Base-by-base conservation (phyloP, 2,888 invertebrate genomes). In the Nebria salina region DNA sequence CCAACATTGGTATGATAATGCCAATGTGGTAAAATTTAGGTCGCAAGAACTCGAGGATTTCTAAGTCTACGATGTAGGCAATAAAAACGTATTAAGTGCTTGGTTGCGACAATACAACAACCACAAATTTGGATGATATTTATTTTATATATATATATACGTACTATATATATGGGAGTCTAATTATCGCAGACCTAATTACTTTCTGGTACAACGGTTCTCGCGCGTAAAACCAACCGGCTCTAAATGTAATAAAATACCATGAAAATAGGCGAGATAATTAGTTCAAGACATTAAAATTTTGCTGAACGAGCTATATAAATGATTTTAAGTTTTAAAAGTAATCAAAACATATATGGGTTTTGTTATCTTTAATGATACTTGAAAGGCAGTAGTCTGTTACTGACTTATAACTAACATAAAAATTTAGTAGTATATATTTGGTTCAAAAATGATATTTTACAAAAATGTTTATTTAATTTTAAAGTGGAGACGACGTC, bases 1-100 rank as follows among this genome's bases (percentile, higher is more conserved):
- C 8, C 54, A 54, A 54, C 54, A 54, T 54, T 54, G 54, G 54
- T 11, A 54, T 54, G 54, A 2, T 54, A 54, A 54, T 54, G 7
- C 54, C 7, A 54, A 13, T 0, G 11, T 11, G 54, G 11, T 70
- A 13, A 72, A 73, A 78, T 78, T 78, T 78, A 42, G 78, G 78
- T 78, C 78, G 74, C 78, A 70, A 73, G 76, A 73, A 78, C 42
- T 65, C 41, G 64, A 11, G 78, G 74, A 65, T 65, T 76, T 76
- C 76, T 78, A 78, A 78, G 78, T 65, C 66, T 73, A 78, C 78
- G 78, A 26, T 72, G 34, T 41, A 15, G 73, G 78, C 72, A 54
- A 73, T 78, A 78, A 78, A 78, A 78, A 78, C 78, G 78, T 78
- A 78, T 78, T 78, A 78, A 78, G 73, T 78, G 42, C 72, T 64